phyloP scores from a whole-genome alignment of 2,113 vertebrate genomes.

The Lates calcarifer region DNA sequence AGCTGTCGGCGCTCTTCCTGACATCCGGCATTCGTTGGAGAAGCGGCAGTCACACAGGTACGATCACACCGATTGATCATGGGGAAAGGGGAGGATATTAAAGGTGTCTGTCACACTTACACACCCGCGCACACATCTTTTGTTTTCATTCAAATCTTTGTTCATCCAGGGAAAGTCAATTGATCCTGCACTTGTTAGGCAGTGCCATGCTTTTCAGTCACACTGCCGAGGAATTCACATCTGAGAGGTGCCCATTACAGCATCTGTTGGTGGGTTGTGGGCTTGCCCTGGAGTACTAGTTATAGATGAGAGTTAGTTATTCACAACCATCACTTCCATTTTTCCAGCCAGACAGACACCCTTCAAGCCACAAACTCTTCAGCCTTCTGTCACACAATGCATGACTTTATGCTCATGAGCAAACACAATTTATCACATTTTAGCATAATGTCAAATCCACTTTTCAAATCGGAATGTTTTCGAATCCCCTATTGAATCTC shows the following conservation, averaged over 20 bases:
- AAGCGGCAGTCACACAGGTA: conserved; percentile 80
- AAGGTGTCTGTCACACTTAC: conserved; percentile 90
- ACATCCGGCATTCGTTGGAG: conserved; percentile 73
- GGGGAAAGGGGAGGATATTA: conserved; percentile 85
- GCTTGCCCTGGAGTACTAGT: neutral
- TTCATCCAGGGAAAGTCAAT: conserved; percentile 76
- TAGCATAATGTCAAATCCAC: neutral
- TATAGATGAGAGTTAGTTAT: neutral
- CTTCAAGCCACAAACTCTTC: neutral
- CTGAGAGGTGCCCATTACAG: neutral
- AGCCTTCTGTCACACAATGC: neutral
- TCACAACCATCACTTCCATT: neutral
- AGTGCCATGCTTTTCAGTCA: conserved; percentile 9
- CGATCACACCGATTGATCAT: conserved; percentile 80
- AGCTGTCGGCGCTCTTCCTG: conserved; percentile 82
- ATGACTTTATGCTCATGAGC: neutral
- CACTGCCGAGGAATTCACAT: neutral
- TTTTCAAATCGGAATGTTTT: neutral
- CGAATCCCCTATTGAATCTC: neutral
- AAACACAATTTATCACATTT: neutral
- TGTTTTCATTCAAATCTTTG: conserved; percentile 61
- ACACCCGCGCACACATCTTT: conserved; percentile 75
- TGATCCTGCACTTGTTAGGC: conserved; percentile 22
- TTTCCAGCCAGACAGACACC: neutral
- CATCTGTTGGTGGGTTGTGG: conserved; percentile 2